Percentiles rank a stretch among this genome's conserved stretches.
Conservation (phyloP, 2,797 vertebrate genomes). For the Strix occidentalis region DNA sequence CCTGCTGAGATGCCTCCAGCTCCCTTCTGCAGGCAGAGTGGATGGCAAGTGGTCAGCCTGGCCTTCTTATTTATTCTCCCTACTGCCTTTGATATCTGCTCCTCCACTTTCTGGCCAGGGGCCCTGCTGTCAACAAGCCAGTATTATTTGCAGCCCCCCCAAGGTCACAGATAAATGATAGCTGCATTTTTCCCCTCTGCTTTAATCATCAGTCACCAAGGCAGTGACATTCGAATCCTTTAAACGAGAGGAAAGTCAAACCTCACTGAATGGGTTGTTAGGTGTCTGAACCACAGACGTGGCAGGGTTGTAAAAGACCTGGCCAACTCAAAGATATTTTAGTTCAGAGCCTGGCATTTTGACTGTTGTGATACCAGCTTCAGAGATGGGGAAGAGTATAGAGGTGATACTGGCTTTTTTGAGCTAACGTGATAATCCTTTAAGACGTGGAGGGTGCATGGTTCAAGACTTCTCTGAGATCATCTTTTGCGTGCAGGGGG, state of each 20-base stretch:
- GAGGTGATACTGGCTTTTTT: background rate
- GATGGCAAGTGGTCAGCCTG: background rate
- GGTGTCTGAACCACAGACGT: background rate
- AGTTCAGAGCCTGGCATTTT: background rate
- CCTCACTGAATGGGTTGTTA: background rate
- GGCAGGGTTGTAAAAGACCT: background rate
- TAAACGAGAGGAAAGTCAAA: background rate
- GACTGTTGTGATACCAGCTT: background rate
- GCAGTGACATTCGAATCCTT: background rate
- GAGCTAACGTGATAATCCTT: background rate
- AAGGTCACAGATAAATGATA: background rate
- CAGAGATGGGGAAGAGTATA: rapidly evolving
- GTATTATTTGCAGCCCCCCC: background rate
- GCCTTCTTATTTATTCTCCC: background rate
- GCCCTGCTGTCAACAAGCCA: background rate
- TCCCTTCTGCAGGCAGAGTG: background rate
- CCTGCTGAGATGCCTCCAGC: background rate
- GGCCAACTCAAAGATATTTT: background rate
- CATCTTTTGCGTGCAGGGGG: rapidly evolving
- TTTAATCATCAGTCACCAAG: background rate
- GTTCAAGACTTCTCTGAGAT: background rate
- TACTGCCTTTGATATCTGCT: background rate
- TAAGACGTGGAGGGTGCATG: rapidly evolving
- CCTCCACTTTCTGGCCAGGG: background rate
- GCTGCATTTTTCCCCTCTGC: background rate